phyloP scores from a whole-genome alignment of 2,797 vertebrate species.

The Eurystomus glaucurus region DNA sequence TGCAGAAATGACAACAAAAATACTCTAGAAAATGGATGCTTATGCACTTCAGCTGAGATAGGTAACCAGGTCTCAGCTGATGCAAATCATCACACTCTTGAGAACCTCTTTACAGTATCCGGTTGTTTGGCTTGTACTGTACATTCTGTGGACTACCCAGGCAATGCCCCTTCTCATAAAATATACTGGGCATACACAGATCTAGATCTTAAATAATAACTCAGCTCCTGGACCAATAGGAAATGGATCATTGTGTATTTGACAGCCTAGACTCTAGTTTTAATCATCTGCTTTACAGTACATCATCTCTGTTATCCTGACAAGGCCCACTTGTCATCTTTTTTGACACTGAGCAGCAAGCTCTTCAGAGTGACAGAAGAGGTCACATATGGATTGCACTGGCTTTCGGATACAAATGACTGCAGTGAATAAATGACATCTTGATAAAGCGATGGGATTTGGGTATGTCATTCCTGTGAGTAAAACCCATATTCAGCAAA shows the following conservation, averaged over 20 bases:
- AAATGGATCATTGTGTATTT: background rate
- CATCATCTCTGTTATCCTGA: background rate
- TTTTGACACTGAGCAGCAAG: background rate
- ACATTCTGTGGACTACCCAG: background rate
- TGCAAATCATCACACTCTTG: background rate
- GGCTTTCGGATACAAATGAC: background rate
- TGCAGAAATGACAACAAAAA: background rate
- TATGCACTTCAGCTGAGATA: background rate
- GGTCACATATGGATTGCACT: background rate
- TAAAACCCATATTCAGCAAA: background rate
- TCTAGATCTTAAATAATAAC: background rate
- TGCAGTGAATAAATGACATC: background rate
- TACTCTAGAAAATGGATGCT: background rate
- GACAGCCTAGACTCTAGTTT: background rate
- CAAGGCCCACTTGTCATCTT: background rate
- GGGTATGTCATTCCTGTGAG: background rate
- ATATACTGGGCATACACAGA: background rate
- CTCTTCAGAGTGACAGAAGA: background rate
- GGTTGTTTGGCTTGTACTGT: background rate
- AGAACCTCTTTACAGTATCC: background rate
- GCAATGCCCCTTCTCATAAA: background rate
- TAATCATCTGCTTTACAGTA: constrained; percentile 15
- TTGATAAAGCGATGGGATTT: background rate
- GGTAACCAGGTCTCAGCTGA: background rate
- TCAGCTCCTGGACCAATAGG: background rate